A percentile compares a stretch with the other conserved stretches of the same genome.
These are phyloP conservation scores for Tringa solitaria DNA, from an alignment of 2,113 vertebrate species.

Conservation along the genomic window DNA sequence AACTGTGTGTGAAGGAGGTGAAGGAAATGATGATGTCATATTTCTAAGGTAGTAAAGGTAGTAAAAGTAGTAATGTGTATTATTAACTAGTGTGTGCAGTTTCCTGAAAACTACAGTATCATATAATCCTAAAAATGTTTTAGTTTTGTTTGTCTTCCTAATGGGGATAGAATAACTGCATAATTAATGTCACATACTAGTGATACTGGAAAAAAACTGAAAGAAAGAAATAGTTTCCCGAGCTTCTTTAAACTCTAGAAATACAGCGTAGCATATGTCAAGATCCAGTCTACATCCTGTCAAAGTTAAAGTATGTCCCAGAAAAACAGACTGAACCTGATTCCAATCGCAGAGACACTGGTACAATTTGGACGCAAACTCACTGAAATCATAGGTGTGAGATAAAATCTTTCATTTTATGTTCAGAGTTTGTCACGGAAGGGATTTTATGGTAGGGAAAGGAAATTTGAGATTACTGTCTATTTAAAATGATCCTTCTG, in stretches of 20 bases:
- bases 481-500: not conserved
- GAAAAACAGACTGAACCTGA: not conserved
- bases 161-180: not conserved
- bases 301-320: conserved; percentile 6
- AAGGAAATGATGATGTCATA: not conserved
- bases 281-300: not conserved
- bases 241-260: conserved; percentile 9
- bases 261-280: not conserved
- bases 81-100: conserved; percentile 1
- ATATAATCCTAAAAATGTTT: not conserved
- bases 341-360: not conserved
- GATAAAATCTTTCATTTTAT: not conserved
- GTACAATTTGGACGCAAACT: not conserved
- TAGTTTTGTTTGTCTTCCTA: not conserved
- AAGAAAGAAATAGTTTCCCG: not conserved
- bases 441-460: not conserved
- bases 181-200: conserved; percentile 8
- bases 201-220: not conserved
- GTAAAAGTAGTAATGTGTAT: not conserved
- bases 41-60: not conserved
- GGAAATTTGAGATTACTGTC: not conserved
- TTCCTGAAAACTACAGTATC: not conserved
- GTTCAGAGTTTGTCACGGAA: not conserved
- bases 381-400: not conserved
- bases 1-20: not conserved